Conservation (phyloP, 2,888 invertebrate species). For the Adineta ricciae region DNA sequence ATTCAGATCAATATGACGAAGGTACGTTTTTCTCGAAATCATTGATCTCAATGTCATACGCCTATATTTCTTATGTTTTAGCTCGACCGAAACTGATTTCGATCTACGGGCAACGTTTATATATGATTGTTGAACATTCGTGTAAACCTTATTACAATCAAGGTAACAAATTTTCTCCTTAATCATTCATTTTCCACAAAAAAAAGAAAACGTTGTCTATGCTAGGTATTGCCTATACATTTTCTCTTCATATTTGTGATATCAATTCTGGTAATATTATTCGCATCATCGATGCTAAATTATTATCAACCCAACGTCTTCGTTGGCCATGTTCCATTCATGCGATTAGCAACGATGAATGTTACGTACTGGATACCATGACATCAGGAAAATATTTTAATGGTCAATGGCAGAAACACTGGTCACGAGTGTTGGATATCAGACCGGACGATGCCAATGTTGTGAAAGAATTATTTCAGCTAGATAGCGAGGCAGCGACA, state of each 20-base stretch:
- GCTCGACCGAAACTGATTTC: conserved; percentile 13
- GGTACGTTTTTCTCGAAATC: background rate
- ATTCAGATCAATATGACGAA: conserved; percentile 19
- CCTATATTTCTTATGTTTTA: too few relatives aligned
- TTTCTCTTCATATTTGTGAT: conserved; percentile 18
- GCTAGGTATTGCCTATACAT: conserved; percentile 9
- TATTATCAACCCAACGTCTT: background rate
- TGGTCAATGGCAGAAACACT: conserved; percentile 22
- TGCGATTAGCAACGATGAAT: background rate
- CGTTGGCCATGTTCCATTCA: conserved; percentile 16
- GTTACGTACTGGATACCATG: conserved; percentile 12
- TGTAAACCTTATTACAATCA: conserved; percentile 21
- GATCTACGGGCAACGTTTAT: background rate
- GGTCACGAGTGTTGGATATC: conserved; percentile 12
- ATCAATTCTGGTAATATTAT: background rate
- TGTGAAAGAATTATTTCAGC: background rate
- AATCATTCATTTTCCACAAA: too few relatives aligned
- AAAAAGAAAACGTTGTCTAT: too few relatives aligned
- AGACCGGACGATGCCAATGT: background rate
- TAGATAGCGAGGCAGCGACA: conserved; percentile 18
- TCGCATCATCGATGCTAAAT: background rate
- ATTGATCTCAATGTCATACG: too few relatives aligned
- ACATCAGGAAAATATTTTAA: conserved; percentile 19
- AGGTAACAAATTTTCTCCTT: background rate
- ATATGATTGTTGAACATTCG: conserved; percentile 20